Percentiles rank a stretch among this genome's conserved stretches.
These are phyloP conservation scores for Ivindomyrus marchei DNA, from an alignment of 2,113 vertebrate genomes.

Conservation along the genomic window DNA sequence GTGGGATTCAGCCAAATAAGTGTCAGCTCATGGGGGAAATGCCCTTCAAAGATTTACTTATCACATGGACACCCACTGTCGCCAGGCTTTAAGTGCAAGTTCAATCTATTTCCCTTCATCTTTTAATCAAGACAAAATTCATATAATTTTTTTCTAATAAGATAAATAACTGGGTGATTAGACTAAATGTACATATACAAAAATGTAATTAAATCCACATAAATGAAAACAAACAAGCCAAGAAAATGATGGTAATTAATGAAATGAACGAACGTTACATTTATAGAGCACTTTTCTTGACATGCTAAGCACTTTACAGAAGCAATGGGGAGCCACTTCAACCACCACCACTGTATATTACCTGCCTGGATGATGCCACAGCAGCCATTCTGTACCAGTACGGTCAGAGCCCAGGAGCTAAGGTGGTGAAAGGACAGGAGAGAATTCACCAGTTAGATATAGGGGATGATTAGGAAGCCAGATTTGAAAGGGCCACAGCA, in stretches of 20 bases:
- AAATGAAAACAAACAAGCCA: neutral
- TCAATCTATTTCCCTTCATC: neutral
- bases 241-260: neutral
- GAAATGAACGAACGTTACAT: neutral
- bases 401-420: neutral
- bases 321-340: neutral
- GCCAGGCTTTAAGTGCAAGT: neutral
- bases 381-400: neutral
- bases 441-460: neutral
- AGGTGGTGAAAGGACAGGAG: neutral
- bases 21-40: neutral
- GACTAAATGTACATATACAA: neutral
- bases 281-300: neutral
- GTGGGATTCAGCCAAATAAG: neutral
- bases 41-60: neutral
- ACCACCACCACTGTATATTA: neutral
- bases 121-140: neutral
- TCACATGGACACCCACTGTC: neutral
- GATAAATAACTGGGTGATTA: neutral
- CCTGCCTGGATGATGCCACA: neutral
- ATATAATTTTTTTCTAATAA: neutral
- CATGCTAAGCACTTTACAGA: neutral
- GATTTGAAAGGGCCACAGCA: neutral
- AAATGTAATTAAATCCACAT: neutral
- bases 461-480: neutral